Percentiles rank a stretch among this genome's conserved stretches.
These are phyloP conservation scores for Bucorvus abyssinicus DNA, from an alignment of 2,797 vertebrate genomes.

Conservation along the genomic window DNA sequence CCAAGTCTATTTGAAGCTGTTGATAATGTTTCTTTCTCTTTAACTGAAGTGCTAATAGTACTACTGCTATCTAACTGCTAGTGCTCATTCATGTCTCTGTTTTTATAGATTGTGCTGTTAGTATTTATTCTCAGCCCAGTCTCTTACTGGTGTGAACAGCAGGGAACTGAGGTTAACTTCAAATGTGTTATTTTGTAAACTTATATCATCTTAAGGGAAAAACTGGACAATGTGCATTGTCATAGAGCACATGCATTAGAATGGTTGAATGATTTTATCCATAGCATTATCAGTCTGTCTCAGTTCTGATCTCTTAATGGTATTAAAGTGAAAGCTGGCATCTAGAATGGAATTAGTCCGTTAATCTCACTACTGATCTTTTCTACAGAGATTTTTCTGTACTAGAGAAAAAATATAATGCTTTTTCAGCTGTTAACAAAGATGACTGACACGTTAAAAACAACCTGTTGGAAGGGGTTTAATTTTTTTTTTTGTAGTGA, in stretches of 20 bases:
- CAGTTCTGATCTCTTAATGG: constrained; percentile 41
- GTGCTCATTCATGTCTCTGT: not conserved
- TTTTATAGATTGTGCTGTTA: not conserved
- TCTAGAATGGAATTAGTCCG: constrained; percentile 26
- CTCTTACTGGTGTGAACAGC: not conserved
- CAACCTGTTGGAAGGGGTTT: not conserved
- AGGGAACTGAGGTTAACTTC: not conserved
- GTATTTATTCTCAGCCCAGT: not conserved
- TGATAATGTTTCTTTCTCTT: not conserved
- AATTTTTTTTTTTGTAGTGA: not conserved
- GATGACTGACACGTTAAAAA: not conserved
- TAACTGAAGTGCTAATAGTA: not conserved
- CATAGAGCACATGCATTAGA: not conserved
- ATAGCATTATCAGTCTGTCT: not conserved
- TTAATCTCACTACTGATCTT: constrained; percentile 29
- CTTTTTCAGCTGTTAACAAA: not conserved
- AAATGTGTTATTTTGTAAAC: not conserved
- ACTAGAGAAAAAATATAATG: not conserved
- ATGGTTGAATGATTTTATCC: not conserved
- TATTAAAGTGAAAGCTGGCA: constrained; percentile 50
- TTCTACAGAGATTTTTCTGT: not conserved
- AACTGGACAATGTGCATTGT: not conserved
- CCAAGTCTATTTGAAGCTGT: not conserved
- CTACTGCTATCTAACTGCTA: not conserved
- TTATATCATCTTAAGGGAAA: not conserved